Base-by-base conservation (phyloP, 2,797 vertebrate species). In the Ibycter americanus region DNA sequence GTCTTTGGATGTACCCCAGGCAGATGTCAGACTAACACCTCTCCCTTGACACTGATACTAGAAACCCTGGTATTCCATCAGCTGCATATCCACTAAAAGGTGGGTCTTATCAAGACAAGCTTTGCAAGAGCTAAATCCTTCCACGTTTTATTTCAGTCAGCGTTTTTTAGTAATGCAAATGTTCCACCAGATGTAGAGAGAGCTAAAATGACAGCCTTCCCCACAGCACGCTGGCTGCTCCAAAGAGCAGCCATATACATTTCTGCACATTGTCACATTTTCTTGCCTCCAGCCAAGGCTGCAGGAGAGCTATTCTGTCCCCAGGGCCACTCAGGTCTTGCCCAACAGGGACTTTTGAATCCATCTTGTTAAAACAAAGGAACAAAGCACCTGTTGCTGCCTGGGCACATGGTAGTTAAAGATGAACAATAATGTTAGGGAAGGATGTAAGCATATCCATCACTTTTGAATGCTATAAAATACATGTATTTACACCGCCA, bases 361-460 rank as follows among this genome's bases (percentile, higher is more conserved):
- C 59, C 51, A 52, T 52, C 18, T 3, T 4, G 11, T 46, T 90
- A 63, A 87, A 95, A 97, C 83, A 95, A 95, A 95, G 77, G 85
- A 94, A 91, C 89, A 94, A 91, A 96, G 87, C 68, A 90, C 83
- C 87, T 91, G 68, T 51, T 90, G 80, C 89, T 92, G 77, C 83
- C 66, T 70, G n/a, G 49, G 82, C 51, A 55, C 5, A 4, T 5
- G 25, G 80, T 42, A 65, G 85, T 94, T 96, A 91, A 88, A 93
- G 77, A 91, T 78, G 79, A 93, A 70, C 51, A 6, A 67, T 62
- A 78, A 82, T 9, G 62, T 34, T 8, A 58, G 83, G 87, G 73
- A 94, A 94, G 95, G 91, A 95, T 90, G 70, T 93, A 92, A 95
- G 70, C 70, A 82, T 27, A 95, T 94, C 94, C 87, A 95, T 97